Evolutionary conservation across 2,797 vertebrate genomes (phyloP).

Genomic region (Coendou prehensilis): DNA sequence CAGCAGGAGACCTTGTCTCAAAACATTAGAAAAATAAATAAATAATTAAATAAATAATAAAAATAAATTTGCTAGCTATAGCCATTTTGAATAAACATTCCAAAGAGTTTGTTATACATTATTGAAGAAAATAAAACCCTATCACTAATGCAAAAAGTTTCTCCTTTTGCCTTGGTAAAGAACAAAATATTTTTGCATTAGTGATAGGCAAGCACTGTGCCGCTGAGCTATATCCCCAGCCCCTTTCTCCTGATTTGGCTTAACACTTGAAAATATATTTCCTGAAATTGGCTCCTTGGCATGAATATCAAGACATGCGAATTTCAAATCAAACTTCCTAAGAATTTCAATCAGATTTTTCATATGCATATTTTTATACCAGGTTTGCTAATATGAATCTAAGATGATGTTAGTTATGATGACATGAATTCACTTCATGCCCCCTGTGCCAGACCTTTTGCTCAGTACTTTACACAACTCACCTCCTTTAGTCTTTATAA

Average conservation of each 20-base stretch:
- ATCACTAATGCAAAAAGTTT: conserved; percentile 12
- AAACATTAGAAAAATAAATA: no score
- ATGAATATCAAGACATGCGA: conserved; percentile 43
- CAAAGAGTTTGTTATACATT: conserved; percentile 26
- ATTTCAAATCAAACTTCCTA: conserved; percentile 69
- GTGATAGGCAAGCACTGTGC: no score
- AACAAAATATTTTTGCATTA: neutral
- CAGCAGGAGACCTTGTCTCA: no score
- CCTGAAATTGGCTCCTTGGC: conserved; percentile 46
- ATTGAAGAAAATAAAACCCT: conserved; percentile 58
- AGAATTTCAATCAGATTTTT: conserved; percentile 23
- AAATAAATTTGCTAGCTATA: conserved; percentile 46
- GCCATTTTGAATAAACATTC: conserved; percentile 37
- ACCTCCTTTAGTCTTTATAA: conserved; percentile 23
- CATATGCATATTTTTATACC: neutral
- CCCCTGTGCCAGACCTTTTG: neutral
- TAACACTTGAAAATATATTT: conserved; percentile 67
- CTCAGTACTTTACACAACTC: neutral
- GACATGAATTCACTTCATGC: neutral
- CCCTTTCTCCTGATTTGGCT: conserved; percentile 40
- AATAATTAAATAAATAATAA: neutral
- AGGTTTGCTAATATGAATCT: neutral
- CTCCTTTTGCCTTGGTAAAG: conserved; percentile 34
- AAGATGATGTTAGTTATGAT: neutral
- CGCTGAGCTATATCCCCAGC: neutral